phyloP scores from a whole-genome alignment of 2,888 invertebrate genomes.

The Elaeidobius kamerunicus region DNA sequence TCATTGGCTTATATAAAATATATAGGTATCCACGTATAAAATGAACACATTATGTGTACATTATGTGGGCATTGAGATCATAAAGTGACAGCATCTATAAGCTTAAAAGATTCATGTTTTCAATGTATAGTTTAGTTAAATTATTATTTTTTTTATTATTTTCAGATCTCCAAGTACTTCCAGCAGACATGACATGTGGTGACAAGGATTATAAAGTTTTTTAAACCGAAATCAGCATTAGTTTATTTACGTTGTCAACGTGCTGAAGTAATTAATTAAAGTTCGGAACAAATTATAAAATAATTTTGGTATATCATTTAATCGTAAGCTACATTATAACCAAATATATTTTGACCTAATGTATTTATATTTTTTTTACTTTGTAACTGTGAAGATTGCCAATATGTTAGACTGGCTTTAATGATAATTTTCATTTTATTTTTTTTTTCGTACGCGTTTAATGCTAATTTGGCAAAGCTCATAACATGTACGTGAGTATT shows the following conservation, averaged over 20 bases:
- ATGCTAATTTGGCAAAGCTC: conserved; percentile 31
- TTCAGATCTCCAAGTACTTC: conserved; percentile 49
- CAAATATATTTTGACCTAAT: conserved; percentile 23
- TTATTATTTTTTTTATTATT: too few species aligned
- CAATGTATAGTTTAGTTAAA: too few species aligned
- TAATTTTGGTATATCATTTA: conserved; percentile 21
- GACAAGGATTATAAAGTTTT: conserved; percentile 46
- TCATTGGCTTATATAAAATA: too few species aligned
- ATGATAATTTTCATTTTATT: conserved; percentile 20
- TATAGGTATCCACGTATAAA: too few species aligned
- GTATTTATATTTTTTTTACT: conserved; percentile 28
- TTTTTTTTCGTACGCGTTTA: conserved; percentile 17
- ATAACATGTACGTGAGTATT: conserved; percentile 32
- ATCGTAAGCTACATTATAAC: conserved; percentile 22
- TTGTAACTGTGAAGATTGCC: conserved; percentile 38
- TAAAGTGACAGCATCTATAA: too few species aligned
- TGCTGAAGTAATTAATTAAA: conserved; percentile 40
- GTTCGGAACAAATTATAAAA: conserved; percentile 26
- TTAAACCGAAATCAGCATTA: conserved; percentile 49
- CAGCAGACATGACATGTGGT: conserved; percentile 49
- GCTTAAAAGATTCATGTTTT: too few species aligned
- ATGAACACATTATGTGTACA: too few species aligned
- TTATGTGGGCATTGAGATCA: too few species aligned
- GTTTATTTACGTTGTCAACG: conserved; percentile 23
- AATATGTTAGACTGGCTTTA: conserved; percentile 39